A percentile compares a stretch with the other conserved stretches of the same genome.
Conservation (phyloP, 2,113 vertebrate genomes). For the Laticauda colubrina region DNA sequence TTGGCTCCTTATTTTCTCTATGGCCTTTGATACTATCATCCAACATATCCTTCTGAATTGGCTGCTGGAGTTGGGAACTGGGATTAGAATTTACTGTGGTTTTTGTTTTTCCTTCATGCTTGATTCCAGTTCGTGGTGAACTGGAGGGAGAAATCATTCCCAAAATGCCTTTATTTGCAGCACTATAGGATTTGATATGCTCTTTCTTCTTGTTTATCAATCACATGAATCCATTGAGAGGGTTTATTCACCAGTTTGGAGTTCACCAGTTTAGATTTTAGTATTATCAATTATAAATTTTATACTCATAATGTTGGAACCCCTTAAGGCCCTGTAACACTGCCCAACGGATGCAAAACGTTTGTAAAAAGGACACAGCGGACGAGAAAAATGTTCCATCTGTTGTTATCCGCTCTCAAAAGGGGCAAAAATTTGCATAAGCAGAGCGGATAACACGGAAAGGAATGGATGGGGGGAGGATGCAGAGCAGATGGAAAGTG, state of each 20-base stretch:
- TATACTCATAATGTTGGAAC: background rate
- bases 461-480: too few relatives aligned
- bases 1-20: background rate
- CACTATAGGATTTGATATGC: background rate
- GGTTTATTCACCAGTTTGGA: background rate
- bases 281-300: background rate
- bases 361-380: too few relatives aligned
- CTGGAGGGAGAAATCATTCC: background rate
- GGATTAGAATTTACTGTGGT: background rate
- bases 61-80: background rate
- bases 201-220: background rate
- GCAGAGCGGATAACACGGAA: too few relatives aligned
- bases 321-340: too few relatives aligned
- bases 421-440: too few relatives aligned
- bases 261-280: background rate
- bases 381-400: too few relatives aligned
- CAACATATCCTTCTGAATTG: background rate
- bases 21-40: background rate
- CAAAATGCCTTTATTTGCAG: background rate
- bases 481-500: too few relatives aligned
- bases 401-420: too few relatives aligned
- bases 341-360: too few relatives aligned
- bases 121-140: background rate
- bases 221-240: background rate
- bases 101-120: background rate